Evolutionary conservation across 2,797 vertebrate genomes (phyloP).

Genomic region (Emydoidea blandingii): DNA sequence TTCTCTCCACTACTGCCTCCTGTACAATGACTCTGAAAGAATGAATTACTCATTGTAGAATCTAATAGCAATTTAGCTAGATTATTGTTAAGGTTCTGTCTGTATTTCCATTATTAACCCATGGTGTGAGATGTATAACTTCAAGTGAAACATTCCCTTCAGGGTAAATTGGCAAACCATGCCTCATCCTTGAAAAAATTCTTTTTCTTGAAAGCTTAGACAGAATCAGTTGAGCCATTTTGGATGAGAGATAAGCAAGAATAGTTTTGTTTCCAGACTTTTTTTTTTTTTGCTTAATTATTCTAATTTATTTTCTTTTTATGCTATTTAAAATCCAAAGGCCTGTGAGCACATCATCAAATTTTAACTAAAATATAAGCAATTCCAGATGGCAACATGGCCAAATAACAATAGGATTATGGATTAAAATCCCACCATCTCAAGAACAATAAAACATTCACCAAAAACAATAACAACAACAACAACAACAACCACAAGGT

Average conservation of each 20-base stretch:
- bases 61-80: background rate
- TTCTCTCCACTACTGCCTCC: background rate
- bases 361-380: background rate
- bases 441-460: background rate
- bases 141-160: conserved; percentile 3
- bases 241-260: background rate
- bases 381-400: background rate
- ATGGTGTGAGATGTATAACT: conserved; percentile 21
- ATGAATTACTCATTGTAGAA: conserved; percentile 4
- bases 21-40: background rate
- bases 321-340: background rate
- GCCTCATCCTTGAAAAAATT: background rate
- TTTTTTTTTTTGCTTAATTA: background rate
- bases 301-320: background rate
- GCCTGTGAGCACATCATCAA: background rate
- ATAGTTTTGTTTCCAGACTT: background rate
- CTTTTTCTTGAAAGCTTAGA: background rate
- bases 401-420: background rate
- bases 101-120: background rate
- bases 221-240: background rate
- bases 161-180: background rate
- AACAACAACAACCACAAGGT: background rate
- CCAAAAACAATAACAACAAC: background rate
- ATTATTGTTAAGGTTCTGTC: conserved; percentile 17
- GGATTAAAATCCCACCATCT: background rate